These are phyloP conservation scores for Latrodectus elegans DNA, from an alignment of 2,888 invertebrate genomes.

Conservation along the genomic window DNA sequence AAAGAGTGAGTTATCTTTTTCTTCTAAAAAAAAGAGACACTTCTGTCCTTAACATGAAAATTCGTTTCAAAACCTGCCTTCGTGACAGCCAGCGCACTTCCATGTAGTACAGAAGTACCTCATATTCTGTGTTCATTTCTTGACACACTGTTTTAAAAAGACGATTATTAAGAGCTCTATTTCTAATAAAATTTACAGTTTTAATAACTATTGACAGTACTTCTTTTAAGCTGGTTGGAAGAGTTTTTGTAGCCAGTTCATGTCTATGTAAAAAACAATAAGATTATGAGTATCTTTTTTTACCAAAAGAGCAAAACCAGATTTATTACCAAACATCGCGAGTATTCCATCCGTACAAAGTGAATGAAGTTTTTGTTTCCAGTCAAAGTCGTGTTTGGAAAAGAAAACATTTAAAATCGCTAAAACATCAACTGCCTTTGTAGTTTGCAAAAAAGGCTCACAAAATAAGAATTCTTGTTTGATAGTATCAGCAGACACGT, in stretches of 20 bases:
- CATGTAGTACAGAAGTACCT: conserved; percentile 48
- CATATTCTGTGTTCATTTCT: conserved; percentile 48
- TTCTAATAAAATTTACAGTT: conserved; percentile 43
- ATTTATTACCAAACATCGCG: no score
- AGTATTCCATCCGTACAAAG: no score
- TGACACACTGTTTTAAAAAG: conserved; percentile 44
- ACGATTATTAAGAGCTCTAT: conserved; percentile 43
- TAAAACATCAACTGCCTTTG: conserved; percentile 52
- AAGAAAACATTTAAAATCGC: conserved; percentile 40
- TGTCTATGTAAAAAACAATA: conserved; percentile 44
- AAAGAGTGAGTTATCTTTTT: no score
- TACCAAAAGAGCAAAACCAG: no score
- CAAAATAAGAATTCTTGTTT: conserved; percentile 65
- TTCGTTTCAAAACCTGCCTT: conserved; percentile 53
- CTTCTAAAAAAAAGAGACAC: no score
- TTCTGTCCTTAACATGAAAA: no score
- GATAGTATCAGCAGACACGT: conserved; percentile 56
- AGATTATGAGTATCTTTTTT: no score
- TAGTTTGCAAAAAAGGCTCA: conserved; percentile 52
- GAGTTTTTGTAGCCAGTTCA: conserved; percentile 53
- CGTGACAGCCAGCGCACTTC: conserved; percentile 51
- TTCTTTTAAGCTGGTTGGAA: conserved; percentile 55
- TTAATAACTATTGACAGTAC: conserved; percentile 47
- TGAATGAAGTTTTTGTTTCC: no score
- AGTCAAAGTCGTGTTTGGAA: no score